These are phyloP conservation scores for Sarcoramphus papa DNA, from an alignment of 2,797 vertebrate genomes.

Conservation along the genomic window DNA sequence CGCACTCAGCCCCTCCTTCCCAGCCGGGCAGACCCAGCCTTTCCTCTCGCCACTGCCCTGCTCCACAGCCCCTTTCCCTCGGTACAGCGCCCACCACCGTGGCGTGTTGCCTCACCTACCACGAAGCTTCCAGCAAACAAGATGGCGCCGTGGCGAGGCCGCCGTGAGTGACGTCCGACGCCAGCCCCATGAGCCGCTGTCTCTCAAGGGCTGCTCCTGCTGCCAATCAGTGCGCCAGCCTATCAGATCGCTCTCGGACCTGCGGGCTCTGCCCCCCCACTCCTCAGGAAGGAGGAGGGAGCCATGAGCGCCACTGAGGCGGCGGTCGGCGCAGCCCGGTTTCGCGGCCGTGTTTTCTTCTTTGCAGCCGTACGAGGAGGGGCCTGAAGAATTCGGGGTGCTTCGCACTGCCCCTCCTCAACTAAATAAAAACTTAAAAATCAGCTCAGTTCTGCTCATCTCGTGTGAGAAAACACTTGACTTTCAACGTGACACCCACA, in stretches of 20 bases:
- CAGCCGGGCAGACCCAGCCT: too few relatives aligned
- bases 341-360: rapidly evolving
- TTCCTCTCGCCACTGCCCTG: rapidly evolving
- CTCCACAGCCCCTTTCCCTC: neutral
- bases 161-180: rapidly evolving
- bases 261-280: rapidly evolving
- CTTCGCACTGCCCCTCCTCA: rapidly evolving
- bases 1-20: neutral
- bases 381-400: rapidly evolving
- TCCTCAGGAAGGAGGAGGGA: neutral
- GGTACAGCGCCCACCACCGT: rapidly evolving
- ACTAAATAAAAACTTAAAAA: neutral
- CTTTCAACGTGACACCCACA: neutral
- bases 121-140: neutral
- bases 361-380: rapidly evolving
- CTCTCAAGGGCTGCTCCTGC: neutral
- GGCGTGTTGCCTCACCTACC: rapidly evolving
- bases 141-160: neutral
- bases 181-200: rapidly evolving
- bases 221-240: neutral
- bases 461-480: neutral
- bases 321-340: rapidly evolving
- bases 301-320: rapidly evolving
- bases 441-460: neutral
- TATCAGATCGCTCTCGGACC: rapidly evolving